Evolutionary conservation across 2,888 invertebrate genomes (phyloP), one percentile per base, ranked within the genome.

Genomic region (Megastigmus dorsalis): DNA sequence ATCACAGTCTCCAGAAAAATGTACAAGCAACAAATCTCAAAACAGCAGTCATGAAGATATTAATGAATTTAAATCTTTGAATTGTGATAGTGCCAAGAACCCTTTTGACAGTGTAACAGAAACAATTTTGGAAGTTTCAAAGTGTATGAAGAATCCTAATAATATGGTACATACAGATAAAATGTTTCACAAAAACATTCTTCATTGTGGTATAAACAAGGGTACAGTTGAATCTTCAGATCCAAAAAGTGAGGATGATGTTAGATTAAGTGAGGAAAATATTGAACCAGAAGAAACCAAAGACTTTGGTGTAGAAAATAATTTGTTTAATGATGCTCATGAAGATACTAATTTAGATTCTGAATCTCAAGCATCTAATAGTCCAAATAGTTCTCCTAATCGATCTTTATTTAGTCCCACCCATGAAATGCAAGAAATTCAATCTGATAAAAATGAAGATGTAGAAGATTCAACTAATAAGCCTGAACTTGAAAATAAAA

Each of bases 401-500:
- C 78, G 70, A 26, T 83, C 83, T 1, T 38, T 83, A 3, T 82
- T 83, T 36, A 84, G 82, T 54, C 83, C 84, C 3, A 78, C 79
- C 33, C 79, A 78, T 20, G 82, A 83, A 57, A 59, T 30, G 5
- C 77, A 77, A 7, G 28, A 65, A 62, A 18, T n/a, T 15, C 36
- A 41, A 13, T n/a, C n/a, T n/a, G n/a, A n/a, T n/a, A n/a, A n/a
- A n/a, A n/a, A 1, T 48, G 50, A 60, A 36, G 18, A 89, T 9
- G 26, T 60, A 41, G 43, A 59, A 43, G 28, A 89, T 78, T 88
- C 89, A 80, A 57, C 55, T n/a, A 87, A n/a, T n/a, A n/a, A 92
- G 93, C 78, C 93, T 92, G 80, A 93, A 57, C 70, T 78, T 26
- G 74, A 78, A 45, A 72, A 15, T 52, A 73, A 79, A 48, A 54